Percentiles rank a stretch among this genome's conserved stretches.
These are phyloP conservation scores for Pogonus chalceus DNA, from an alignment of 1,140 invertebrate genomes.

Conservation along the genomic window DNA sequence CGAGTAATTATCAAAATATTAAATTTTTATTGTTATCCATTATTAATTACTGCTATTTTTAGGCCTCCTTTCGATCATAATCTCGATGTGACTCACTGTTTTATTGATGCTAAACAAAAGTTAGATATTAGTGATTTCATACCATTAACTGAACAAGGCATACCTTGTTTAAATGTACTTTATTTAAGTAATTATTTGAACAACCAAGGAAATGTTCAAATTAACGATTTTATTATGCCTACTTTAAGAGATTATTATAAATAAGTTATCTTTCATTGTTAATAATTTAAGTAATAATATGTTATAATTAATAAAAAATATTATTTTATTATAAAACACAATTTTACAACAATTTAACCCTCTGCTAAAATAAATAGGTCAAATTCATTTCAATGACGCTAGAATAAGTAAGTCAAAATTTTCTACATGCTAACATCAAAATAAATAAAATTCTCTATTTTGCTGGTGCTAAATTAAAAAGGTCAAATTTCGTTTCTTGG, in stretches of 20 bases:
- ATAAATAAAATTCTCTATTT: too few species aligned
- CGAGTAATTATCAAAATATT: conserved; percentile 16
- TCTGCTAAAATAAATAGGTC: too few species aligned
- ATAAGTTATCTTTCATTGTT: too few species aligned
- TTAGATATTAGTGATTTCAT: conserved; percentile 20
- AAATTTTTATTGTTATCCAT: background rate
- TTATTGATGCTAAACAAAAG: conserved; percentile 23
- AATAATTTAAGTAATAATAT: too few species aligned
- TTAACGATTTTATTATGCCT: conserved; percentile 19
- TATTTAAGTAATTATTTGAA: conserved; percentile 27
- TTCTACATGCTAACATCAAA: too few species aligned
- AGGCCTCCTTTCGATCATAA: conserved; percentile 26
- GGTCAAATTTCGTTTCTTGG: too few species aligned
- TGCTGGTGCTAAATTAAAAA: too few species aligned
- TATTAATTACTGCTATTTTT: conserved; percentile 12
- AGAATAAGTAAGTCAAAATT: too few species aligned
- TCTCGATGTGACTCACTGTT: conserved; percentile 29
- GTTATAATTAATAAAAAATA: too few species aligned
- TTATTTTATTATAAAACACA: too few species aligned
- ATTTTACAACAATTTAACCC: too few species aligned
- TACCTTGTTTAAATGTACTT: conserved; percentile 27
- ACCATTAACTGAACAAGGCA: conserved; percentile 26
- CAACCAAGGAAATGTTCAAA: conserved; percentile 13
- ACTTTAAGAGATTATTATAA: conserved; percentile 16
- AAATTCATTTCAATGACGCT: too few species aligned